Base-by-base conservation (phyloP, 2,113 vertebrate genomes). In the Cyprinodon tularosa region DNA sequence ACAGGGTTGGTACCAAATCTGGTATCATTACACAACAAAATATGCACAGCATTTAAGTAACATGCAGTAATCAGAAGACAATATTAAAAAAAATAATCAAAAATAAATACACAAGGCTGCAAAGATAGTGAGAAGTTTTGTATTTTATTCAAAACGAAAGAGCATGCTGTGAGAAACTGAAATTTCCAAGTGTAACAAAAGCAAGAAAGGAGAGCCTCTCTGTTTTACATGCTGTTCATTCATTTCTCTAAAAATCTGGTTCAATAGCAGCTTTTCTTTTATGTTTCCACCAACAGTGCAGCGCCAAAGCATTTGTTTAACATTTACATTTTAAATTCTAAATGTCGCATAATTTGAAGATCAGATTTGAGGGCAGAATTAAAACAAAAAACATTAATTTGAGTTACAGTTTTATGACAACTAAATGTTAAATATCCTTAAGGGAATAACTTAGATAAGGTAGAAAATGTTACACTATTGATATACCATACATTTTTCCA, bases 201-300 rank as follows among this genome's bases (percentile, higher is more conserved):
- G 20, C 29, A 57, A 6, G 50, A n/a, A 15, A 57, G 39, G 45
- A 74, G 87, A 72, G 78, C 4, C 83, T 60, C 61, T 48, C 40
- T 74, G 22, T 37, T 8, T 77, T 87, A 91, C 90, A 88, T 89
- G 84, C 84, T 86, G 88, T 82, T 83, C 50, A 86, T 89, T 71
- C 84, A 48, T 90, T 90, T 75, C 84, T 80, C 82, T 83, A 67
- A 59, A 88, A 89, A 94, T 90, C 89, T 91, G 90, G 90, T 90
- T 93, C 93, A 93, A 90, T 88, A 88, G 88, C 86, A 86, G 88
- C 83, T 57, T 82, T 80, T 81, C 85, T 84, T 53, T 64, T 48
- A 62, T 84, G 85, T 74, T 72, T 69, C 74, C 71, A 80, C 81
- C 80, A 84, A 85, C 80, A 88, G 81, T 72, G 74, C 71, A 70